Evolutionary conservation across 2,797 vertebrate genomes (phyloP), one percentile per base, ranked within the genome.

Genomic region (Carapus acus): DNA sequence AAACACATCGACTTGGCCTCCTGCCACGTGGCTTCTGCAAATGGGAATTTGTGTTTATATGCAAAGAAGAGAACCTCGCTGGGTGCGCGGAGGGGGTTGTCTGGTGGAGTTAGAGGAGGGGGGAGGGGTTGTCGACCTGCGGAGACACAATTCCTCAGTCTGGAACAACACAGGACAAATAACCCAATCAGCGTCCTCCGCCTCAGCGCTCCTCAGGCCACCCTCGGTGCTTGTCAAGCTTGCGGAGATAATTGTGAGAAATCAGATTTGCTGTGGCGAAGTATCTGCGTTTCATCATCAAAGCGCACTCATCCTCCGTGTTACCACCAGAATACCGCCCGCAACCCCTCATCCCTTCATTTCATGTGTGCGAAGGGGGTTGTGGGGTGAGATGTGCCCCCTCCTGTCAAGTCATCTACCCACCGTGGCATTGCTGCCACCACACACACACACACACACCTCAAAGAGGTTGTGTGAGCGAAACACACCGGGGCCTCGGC

Each of bases 181-280:
- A 92, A 94, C 93, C 93, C 94, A 96, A 98, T 97, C 94, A 94
- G 88, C 83, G 86, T 67, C 38, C 45, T 59, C 74, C 84, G 82
- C 86, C 73, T 67, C 88, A 87, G 89, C 90, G 90, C 90, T 85
- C 81, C 88, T 85, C 12, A 50, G 42, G 5, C 76, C 90, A 76
- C 91, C 87, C 88, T 78, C 71, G 89, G 91, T 70, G 80, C 89
- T 90, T 96, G 94, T 94, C 94, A 91, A 84, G 79, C 89, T 91
- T 82, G 81, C 88, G 87, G 88, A 87, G 91, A 91, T 99, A 99
- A 99, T 99, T 96, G 94, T 95, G 93, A 99, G 91, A 90, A 94
- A 98, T 99, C 89, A 74, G 91, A 92, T 96, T 97, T 94, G 88
- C 88, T 83, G 55, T 89, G 84, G 84, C 86, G 75, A 66, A 82